Evolutionary conservation across 2,797 vertebrate species (phyloP).

Genomic region (Poeciliopsis infans): DNA sequence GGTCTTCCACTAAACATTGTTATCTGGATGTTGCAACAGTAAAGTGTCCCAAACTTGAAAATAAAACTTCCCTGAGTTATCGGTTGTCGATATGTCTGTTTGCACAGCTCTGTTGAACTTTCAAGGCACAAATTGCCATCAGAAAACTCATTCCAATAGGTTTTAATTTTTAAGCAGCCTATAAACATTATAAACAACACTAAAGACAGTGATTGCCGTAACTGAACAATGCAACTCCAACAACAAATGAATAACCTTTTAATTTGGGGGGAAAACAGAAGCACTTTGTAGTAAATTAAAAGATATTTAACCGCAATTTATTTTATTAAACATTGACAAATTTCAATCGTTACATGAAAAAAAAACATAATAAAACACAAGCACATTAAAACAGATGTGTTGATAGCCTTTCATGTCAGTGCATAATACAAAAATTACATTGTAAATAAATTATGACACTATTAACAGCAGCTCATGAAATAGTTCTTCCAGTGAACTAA

Average conservation of each 20-base stretch:
- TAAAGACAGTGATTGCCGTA: not conserved
- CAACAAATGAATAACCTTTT: not conserved
- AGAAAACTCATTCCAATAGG: not conserved
- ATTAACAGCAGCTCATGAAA: not conserved
- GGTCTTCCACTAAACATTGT: not conserved
- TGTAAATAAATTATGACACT: not conserved
- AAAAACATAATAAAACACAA: not conserved
- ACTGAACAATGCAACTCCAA: not conserved
- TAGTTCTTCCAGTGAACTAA: rapidly evolving
- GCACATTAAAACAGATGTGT: not conserved
- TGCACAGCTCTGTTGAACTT: not conserved
- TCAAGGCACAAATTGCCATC: not conserved
- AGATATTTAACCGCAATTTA: not conserved
- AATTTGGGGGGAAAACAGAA: not conserved
- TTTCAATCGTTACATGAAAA: not conserved
- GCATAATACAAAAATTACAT: not conserved
- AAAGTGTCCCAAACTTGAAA: not conserved
- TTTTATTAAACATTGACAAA: not conserved
- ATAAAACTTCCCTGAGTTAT: not conserved
- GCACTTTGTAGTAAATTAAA: not conserved
- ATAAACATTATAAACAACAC: not conserved
- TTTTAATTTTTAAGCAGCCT: not conserved
- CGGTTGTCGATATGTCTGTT: not conserved
- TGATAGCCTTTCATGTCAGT: not conserved
- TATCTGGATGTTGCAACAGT: not conserved